Evolutionary conservation across 2,113 vertebrate genomes (phyloP).

Genomic region (Aplodontia rufa): DNA sequence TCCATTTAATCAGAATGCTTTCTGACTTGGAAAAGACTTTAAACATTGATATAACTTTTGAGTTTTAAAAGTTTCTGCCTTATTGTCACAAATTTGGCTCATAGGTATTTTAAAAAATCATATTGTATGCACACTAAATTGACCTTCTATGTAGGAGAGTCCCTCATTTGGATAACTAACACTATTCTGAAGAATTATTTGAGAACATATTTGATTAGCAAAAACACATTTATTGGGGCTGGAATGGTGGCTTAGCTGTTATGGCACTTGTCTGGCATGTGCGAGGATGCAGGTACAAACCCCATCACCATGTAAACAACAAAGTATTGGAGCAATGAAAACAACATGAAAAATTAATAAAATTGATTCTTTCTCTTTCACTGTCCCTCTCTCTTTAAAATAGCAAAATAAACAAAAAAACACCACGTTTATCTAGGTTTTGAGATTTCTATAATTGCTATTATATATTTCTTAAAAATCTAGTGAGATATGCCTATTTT

Average conservation of each 20-base stretch:
- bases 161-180: background rate
- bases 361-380: no score
- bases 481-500: conserved; percentile 1
- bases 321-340: no score
- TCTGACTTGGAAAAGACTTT: background rate
- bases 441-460: background rate
- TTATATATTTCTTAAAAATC: conserved; percentile 16
- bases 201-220: background rate
- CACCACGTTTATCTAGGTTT: background rate
- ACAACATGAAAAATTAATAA: no score
- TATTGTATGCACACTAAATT: background rate
- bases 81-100: background rate
- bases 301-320: no score
- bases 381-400: no score
- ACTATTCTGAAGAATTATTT: conserved; percentile 13
- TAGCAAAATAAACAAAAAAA: no score
- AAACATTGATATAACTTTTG: background rate
- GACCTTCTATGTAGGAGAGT: background rate
- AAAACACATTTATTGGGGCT: background rate
- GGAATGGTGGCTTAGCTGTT: no score
- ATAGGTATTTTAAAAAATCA: background rate
- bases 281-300: no score
- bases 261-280: no score
- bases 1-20: background rate
- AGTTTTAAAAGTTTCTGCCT: background rate